phyloP scores from a whole-genome alignment of 2,113 vertebrate genomes.

The Pollimyrus isidori region DNA sequence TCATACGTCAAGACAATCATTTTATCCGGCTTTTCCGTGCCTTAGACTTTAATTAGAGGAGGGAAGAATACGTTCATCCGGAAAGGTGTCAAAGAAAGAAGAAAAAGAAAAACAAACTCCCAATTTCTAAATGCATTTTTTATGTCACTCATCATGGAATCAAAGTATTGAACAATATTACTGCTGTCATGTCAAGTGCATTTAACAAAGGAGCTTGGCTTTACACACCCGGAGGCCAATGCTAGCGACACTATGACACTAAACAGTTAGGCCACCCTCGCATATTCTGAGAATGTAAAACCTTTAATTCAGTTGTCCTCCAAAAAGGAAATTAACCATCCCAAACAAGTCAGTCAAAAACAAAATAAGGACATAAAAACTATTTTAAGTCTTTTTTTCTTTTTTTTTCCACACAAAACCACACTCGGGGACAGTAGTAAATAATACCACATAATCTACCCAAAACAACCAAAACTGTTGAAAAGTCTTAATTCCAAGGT shows the following conservation, averaged over 20 bases:
- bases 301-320: background rate
- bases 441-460: background rate
- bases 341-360: background rate
- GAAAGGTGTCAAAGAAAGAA: background rate
- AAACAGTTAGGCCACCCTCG: background rate
- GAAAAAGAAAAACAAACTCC: background rate
- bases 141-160: background rate
- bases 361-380: background rate
- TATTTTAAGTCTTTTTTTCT: background rate
- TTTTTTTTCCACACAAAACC: background rate
- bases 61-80: background rate
- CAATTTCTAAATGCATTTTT: background rate
- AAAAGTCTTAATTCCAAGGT: background rate
- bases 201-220: background rate
- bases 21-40: background rate
- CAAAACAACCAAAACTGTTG: background rate
- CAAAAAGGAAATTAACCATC: background rate
- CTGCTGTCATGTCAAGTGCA: background rate
- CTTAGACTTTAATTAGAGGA: background rate
- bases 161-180: background rate
- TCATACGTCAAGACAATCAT: background rate
- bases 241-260: background rate
- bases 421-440: background rate
- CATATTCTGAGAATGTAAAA: background rate
- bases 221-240: background rate